These are phyloP conservation scores for Ametastegia equiseti DNA, from an alignment of 2,888 invertebrate genomes.

Conservation along the genomic window DNA sequence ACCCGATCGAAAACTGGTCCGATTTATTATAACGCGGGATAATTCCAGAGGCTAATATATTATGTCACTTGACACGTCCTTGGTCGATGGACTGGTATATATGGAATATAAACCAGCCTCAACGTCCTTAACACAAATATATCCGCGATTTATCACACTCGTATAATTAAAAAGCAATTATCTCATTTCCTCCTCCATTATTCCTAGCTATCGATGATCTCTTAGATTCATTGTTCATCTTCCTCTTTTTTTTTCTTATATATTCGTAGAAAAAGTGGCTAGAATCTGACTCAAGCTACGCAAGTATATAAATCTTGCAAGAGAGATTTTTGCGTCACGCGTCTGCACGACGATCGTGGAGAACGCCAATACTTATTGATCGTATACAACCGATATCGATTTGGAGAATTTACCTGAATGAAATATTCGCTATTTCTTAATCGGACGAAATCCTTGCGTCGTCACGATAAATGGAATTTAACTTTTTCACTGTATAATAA, in stretches of 20 bases:
- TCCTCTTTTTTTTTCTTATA: too few relatives aligned
- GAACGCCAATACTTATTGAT: neutral
- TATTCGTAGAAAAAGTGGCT: too few relatives aligned
- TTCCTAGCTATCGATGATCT: neutral
- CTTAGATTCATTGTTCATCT: neutral
- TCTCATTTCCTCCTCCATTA: conserved; percentile 7
- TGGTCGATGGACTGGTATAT: neutral
- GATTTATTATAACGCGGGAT: too few relatives aligned
- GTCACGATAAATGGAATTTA: neutral
- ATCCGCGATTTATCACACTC: neutral
- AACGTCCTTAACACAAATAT: conserved; percentile 32
- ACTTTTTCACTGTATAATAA: neutral
- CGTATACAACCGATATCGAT: too few relatives aligned
- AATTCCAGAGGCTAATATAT: neutral
- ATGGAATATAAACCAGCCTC: neutral
- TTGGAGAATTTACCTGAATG: neutral
- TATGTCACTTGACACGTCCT: neutral
- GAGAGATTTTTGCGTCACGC: neutral
- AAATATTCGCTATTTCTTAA: neutral
- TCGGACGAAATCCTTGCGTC: neutral
- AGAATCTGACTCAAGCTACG: too few relatives aligned
- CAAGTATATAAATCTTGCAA: too few relatives aligned
- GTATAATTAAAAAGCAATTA: conserved; percentile 20
- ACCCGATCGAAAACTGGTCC: too few relatives aligned
- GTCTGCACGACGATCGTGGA: neutral